Evolutionary conservation across 2,113 vertebrate genomes (phyloP), one percentile per base, ranked within the genome.

Genomic region (Nibea coibor): DNA sequence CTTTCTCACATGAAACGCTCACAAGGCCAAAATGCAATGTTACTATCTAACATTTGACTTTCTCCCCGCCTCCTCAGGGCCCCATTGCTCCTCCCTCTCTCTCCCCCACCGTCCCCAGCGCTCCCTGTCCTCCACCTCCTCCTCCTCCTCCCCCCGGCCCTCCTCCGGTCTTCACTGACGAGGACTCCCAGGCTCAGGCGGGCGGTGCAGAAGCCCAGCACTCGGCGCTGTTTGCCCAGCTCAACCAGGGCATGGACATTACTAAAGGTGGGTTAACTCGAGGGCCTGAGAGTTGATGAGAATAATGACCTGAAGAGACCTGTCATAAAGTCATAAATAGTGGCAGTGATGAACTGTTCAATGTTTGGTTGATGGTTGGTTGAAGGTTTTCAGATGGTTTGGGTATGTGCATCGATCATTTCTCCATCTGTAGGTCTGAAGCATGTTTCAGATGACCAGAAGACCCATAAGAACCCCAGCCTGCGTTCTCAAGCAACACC

Each of bases 161-260:
- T 14, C 89, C 94, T 76, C 94, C 95, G 0, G 91, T 95, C 14
- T 89, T 94, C 39, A 89, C 91, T 47, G 70, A 88, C 0, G 89
- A 92, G 5, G 85, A 75, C 43, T 10, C 75, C 0, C 94, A 91
- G 88, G 91, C 95, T 20, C 93, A 90, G 86, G 92, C 90, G 0
- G 94, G 92, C 3, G 80, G 88, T 1, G 65, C 94, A 17, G 85
- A 87, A 0, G 89, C 95, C 0, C 84, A 94, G 56, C 97, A 96
- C 65, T 96, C 96, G 0, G 96, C 96, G 4, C 94, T 99, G 1
- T 99, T 99, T 67, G 95, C 96, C 28, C 95, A 99, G 87, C 96
- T 99, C 35, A 99, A 99, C 89, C 97, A 97, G 93, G 98, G 98
- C 87, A 97, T 96, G 91, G 94, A 94, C 7, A 98, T 99, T 71